phyloP scores from a whole-genome alignment of 2,113 vertebrate species.

The Xiphorhynchus elegans region DNA sequence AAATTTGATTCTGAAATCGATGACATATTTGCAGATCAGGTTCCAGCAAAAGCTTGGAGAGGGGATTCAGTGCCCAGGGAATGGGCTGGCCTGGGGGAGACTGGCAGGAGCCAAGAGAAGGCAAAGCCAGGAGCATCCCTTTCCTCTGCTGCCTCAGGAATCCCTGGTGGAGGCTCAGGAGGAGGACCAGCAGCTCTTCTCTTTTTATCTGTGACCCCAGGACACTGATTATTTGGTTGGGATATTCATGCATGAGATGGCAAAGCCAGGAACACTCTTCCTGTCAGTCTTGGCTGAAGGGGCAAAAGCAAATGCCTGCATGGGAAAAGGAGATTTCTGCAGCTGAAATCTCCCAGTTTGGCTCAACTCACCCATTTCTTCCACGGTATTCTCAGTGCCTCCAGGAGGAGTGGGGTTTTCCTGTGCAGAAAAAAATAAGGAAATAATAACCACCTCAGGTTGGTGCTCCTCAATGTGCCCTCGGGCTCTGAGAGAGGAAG shows the following conservation, averaged over 20 bases:
- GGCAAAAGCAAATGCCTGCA: background rate
- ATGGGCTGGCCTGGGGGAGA: background rate
- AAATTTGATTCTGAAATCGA: background rate
- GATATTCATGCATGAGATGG: background rate
- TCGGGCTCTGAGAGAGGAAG: background rate
- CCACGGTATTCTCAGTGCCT: conserved; percentile 46
- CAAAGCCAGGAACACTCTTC: background rate
- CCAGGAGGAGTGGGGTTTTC: conserved; percentile 22
- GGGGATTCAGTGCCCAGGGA: background rate
- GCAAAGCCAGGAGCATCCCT: background rate
- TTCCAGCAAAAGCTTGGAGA: background rate
- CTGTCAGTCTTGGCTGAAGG: background rate
- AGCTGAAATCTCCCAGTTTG: background rate
- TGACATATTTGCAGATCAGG: background rate
- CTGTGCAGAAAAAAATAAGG: conserved; percentile 41
- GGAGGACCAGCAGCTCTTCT: background rate
- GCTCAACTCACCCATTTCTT: conserved; percentile 63
- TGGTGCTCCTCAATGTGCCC: background rate
- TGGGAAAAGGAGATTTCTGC: background rate
- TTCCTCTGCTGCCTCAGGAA: background rate
- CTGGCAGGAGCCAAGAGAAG: background rate
- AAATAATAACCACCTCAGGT: background rate
- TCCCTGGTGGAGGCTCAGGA: background rate
- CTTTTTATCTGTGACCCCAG: background rate
- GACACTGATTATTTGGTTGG: background rate